These are phyloP conservation scores for Nysson spinosus DNA, from an alignment of 2,888 invertebrate genomes.

Conservation along the genomic window DNA sequence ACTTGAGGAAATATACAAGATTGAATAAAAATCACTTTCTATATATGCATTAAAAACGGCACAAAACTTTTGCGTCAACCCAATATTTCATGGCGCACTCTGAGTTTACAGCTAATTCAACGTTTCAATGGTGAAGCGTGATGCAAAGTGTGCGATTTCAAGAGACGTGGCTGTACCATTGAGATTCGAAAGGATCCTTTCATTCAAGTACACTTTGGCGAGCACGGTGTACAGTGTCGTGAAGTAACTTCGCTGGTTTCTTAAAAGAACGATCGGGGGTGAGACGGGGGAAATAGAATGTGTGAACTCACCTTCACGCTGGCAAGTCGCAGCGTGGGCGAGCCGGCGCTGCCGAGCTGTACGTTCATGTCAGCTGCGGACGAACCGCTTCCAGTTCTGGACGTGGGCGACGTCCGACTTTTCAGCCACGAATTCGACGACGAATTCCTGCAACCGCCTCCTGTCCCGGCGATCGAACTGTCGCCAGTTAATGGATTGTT, in stretches of 20 bases:
- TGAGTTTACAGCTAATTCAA: neutral
- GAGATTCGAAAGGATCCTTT: too few relatives aligned
- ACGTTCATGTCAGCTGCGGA: slow-evolving; percentile 79
- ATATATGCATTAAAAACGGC: too few relatives aligned
- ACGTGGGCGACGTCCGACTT: slow-evolving; percentile 72
- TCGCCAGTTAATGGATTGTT: slow-evolving; percentile 69
- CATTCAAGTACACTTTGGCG: slow-evolving; percentile 6
- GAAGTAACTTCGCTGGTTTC: slow-evolving; percentile 14
- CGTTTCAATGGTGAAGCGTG: neutral
- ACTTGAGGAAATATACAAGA: too few relatives aligned
- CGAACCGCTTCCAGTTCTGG: slow-evolving; percentile 71
- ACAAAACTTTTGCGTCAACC: neutral
- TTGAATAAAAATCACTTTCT: too few relatives aligned
- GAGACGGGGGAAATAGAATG: slow-evolving; percentile 11
- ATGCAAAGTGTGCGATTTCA: neutral
- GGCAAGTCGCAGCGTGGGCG: slow-evolving; percentile 78
- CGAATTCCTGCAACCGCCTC: slow-evolving; percentile 65
- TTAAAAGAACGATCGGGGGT: slow-evolving; percentile 12
- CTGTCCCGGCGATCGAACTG: slow-evolving; percentile 63
- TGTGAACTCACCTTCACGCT: slow-evolving; percentile 71
- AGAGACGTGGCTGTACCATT: neutral
- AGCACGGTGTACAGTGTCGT: slow-evolving; percentile 10
- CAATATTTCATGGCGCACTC: neutral
- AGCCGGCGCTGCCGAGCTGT: slow-evolving; percentile 78
- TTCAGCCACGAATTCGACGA: slow-evolving; percentile 73